Evolutionary conservation across 2,888 invertebrate genomes (phyloP), one percentile per base, ranked within the genome.

Genomic region (Anorthoa munda): DNA sequence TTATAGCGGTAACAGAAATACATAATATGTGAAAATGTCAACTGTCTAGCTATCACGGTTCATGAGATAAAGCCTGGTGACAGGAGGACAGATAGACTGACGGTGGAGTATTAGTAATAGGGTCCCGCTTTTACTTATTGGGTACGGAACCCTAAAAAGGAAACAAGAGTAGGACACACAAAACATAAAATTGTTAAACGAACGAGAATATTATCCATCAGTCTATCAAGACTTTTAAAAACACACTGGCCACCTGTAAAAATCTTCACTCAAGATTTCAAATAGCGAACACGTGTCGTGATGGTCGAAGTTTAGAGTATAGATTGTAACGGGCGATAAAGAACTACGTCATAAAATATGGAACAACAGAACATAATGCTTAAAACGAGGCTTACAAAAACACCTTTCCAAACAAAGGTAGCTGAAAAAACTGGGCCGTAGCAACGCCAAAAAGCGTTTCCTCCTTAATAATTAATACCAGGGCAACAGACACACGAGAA

Each of bases 401-500:
- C n/a, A 9, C 11, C 2, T n/a, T 59, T 59, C 13, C n/a, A 11
- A 61, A 45, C 17, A 65, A 2, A 65, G 5, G 4, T 12, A 21
- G 1, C 11, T 58, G 4, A 15, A 64, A 46, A 72, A 58, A 26
- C 5, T 31, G 21, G 2, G 3, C 5, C 17, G 11, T 5, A 46
- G 21, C 11, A 17, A 0, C 21, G 11, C 18, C 51, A 18, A 21
- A 46, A 66, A 51, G n/a, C 17, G 15, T 23, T 55, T 23, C 21
- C 58, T 23, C 1, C 21, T 66, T n/a, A 61, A 73, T 66, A 71
- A 82, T 55, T 21, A n/a, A 66, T 67, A 61, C 66, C 26, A 64
- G n/a, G 56, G 23, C 2, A 4, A 15, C n/a, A 75, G 59, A 59
- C 23, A 60, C n/a, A 61, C 26, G 59, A 66, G 55, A 81, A 81